Base-by-base conservation (phyloP, 2,113 vertebrate species). In the Odobenus rosmarus region DNA sequence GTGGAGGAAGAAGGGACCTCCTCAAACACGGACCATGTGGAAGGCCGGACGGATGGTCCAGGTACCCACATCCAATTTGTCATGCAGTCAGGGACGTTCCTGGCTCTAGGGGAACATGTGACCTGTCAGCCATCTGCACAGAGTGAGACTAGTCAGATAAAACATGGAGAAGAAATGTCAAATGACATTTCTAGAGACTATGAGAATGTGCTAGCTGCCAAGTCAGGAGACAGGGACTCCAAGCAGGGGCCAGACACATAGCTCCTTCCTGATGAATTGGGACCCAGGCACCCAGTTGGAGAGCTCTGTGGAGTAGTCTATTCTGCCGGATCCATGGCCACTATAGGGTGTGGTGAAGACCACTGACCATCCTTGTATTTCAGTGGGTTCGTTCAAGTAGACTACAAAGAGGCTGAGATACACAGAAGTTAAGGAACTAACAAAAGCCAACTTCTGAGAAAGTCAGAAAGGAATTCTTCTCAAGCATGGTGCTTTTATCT, bases 171-270 rank as follows among this genome's bases (percentile, higher is more conserved):
- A 72, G 95, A 92, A 26, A 33, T 5, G 14, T 83, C 92, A 74
- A 31, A 69, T 4, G 95, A 93, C 33, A 85, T 88, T 36, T 93
- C 84, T 2, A 4, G n/a, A 4, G 97, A 96, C 82, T 98, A 98
- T 2, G 96, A 97, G 59, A 96, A 89, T 12, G 90, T 98, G 55
- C 93, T 55, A 28, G 31, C 16, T 76, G 36, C 33, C 14, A 7
- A 42, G 1, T n/a, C 21, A 57, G 90, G 31, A 57, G 26, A 4
- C 49, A 3, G 39, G 12, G 49, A 64, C 83, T 19, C 10, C 13
- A 74, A 94, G 57, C 77, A 80, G 8, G 31, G 7, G 5, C 19
- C 81, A 39, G 76, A 24, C 0, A 4, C 51, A 33, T 7, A 10
- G 79, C 31, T 7, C 55, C 94, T 88, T 90, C 85, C 95, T 90